Percentiles rank a stretch among this genome's conserved stretches.
Conservation (phyloP, 2,113 vertebrate species). For the Gadus macrocephalus region DNA sequence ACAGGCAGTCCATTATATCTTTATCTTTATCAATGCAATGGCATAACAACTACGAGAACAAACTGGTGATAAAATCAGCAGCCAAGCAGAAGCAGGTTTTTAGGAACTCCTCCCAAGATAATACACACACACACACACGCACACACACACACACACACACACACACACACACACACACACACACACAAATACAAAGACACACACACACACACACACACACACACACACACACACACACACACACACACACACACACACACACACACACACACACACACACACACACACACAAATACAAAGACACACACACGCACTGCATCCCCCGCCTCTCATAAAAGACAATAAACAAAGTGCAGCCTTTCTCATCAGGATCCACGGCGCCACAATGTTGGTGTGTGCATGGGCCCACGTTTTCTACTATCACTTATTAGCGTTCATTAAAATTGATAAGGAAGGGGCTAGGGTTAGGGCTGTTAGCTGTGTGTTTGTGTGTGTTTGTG, state of each 20-base stretch:
- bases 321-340: slow-evolving; percentile 49
- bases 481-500: slow-evolving; percentile 10
- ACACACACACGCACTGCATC: slow-evolving; percentile 27
- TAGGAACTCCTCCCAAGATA: no score
- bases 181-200: slow-evolving; percentile 17
- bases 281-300: slow-evolving; percentile 1
- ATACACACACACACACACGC: slow-evolving; percentile 10
- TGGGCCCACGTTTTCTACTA: slow-evolving; percentile 37
- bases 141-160: slow-evolving; percentile 9
- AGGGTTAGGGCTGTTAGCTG: slow-evolving; percentile 25
- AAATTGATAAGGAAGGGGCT: slow-evolving; percentile 59
- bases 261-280: slow-evolving; percentile 14
- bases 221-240: slow-evolving; percentile 14
- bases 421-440: slow-evolving; percentile 57
- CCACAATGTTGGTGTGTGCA: slow-evolving; percentile 41
- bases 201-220: slow-evolving; percentile 17
- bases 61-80: no score
- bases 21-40: no score
- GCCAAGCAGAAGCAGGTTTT: no score
- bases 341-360: slow-evolving; percentile 67
- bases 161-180: slow-evolving; percentile 12
- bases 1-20: no score
- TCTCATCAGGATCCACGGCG: slow-evolving; percentile 61
- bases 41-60: no score
- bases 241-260: slow-evolving; percentile 12